Percentiles rank a stretch among this genome's conserved stretches.
Conservation (phyloP, 2,113 vertebrate species). For the Dicaeum eximium region DNA sequence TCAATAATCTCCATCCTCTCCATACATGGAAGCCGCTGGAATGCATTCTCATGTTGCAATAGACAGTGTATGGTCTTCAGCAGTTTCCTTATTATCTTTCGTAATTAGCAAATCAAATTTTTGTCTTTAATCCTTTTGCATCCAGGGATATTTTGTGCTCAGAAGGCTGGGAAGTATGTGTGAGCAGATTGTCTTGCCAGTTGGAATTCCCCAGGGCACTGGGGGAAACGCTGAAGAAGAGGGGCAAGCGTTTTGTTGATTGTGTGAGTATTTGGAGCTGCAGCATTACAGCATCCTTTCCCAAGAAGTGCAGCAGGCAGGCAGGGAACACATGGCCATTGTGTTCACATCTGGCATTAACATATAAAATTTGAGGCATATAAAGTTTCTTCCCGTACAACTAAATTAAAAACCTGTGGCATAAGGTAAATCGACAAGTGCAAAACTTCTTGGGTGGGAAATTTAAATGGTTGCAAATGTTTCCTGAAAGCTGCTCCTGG, state of each 20-base stretch:
- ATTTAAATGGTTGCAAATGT: slow-evolving; percentile 51
- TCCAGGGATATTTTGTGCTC: neutral
- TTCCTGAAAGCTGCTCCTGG: neutral
- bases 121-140: slow-evolving; percentile 6
- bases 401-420: slow-evolving; percentile 62
- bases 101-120: slow-evolving; percentile 44
- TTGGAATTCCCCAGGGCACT: neutral
- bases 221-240: neutral
- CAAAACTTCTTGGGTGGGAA: slow-evolving; percentile 49
- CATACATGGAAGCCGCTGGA: neutral
- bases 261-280: neutral
- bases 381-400: slow-evolving; percentile 22
- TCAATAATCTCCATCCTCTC: neutral
- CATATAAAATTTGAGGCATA: slow-evolving; percentile 40
- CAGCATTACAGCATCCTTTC: neutral
- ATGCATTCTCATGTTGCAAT: neutral
- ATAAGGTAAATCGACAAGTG: slow-evolving; percentile 59
- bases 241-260: neutral
- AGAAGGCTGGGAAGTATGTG: neutral
- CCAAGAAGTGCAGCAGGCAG: neutral
- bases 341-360: slow-evolving; percentile 47
- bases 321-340: neutral
- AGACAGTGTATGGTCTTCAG: neutral
- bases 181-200: neutral
- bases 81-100: neutral